Base-by-base conservation (phyloP, 2,888 invertebrate genomes). In the Nycteola revayana region DNA sequence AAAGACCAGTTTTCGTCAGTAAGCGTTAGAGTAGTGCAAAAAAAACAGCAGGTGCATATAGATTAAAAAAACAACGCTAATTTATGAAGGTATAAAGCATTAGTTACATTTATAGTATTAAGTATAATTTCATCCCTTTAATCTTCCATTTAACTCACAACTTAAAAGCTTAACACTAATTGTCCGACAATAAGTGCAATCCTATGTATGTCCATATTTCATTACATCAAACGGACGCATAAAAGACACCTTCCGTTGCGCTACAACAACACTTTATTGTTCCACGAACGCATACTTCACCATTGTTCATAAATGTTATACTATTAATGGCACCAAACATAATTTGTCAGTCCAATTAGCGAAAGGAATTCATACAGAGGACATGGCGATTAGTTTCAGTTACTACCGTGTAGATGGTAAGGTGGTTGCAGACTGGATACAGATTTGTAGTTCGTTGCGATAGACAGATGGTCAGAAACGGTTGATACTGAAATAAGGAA, bases 301-400 rank as follows among this genome's bases (percentile, higher is more conserved):
- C 40, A 73, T 73, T 73, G 72, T 72, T 54, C 49, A 40, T 34
- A 21, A n/a, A n/a, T n/a, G 21, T n/a, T 21, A 3, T 21, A 21
- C 21, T 54, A 64, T 67, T 66, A 68, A 65, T 66, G 53, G 48
- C 38, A 29, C 28, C 43, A 35, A 32, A 36, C 42, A 42, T 56
- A 49, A 73, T 72, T 64, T 55, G 60, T 66, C 62, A 61, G 51
- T 43, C 61, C 67, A 74, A 74, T 74, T 74, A 73, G 68, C 57
- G 43, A 41, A 36, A 54, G 66, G 63, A 67, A 71, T 71, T 56
- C 59, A 57, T 64, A 61, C 43, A 21, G 7, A 7, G 52, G 49
- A 42, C 44, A 43, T 52, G 48, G 29, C 57, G 45, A 70, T 70
- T 66, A 57, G 61, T 67, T 60, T 46, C 32, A 28, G 17, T 28